Base-by-base conservation (phyloP, 1,140 invertebrate genomes). In the Drosophila elegans region DNA sequence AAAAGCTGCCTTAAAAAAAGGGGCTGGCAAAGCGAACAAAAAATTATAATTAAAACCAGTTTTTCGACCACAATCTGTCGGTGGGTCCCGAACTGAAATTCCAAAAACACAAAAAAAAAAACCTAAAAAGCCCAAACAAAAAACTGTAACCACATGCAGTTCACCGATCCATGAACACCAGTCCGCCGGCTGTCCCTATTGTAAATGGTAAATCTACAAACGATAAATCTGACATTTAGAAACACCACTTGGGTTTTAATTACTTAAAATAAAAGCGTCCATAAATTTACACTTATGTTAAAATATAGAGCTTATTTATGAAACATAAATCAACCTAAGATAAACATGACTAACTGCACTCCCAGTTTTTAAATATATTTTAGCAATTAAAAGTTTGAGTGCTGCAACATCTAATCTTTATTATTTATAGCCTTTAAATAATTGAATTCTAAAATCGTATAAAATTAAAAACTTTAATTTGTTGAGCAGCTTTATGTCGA, bases 41-140 rank as follows among this genome's bases (percentile, higher is more conserved):
- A 73, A 80, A 45, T 88, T 56, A 88, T 83, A 76, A 88, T 79
- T 77, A 83, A 88, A 86, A 88, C 83, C 75, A 42, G 83, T 86
- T 86, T 81, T 54, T 69, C 52, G 62, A 67, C 77, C 72, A 68
- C 66, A 77, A 77, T 57, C 64, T 73, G 57, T 11, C 36, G 21
- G 21, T 68, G 64, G 60, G 29, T 64, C 62, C 63, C 67, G 51
- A 77, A 82, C 64, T 64, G 64, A 78, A 73, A 68, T 59, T 48
- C 63, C 45, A 11, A 48, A 27, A 51, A 61, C 27, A 49, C 25
- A 13, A 41, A n/a, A 25, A 7, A 32, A 27, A 41, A 29, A 41
- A n/a, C 25, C 39, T 10, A 39, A 62, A 69, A 80, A 67, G 61
- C 54, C 53, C 48, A 78, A 69, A 62, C 55, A 36, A 46, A 78